Evolutionary conservation across 2,113 vertebrate genomes (phyloP).

Genomic region (Dendropsophus ebraccatus): DNA sequence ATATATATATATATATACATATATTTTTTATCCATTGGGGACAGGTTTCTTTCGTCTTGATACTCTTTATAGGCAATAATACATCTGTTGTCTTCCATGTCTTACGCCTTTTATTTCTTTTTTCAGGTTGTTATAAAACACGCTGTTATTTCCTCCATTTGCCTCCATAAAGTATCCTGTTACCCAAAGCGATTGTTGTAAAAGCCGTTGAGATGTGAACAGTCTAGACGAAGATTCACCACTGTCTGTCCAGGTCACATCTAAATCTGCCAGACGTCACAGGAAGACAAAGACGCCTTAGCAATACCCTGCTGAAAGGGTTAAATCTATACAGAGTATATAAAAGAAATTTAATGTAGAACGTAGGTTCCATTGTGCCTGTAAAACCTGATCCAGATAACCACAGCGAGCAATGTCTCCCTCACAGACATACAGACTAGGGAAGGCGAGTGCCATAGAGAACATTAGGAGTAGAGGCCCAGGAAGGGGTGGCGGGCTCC

Average conservation of each 20-base stretch:
- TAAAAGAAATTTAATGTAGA: no score
- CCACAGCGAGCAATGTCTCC: slow-evolving; percentile 22
- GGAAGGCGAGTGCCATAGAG: slow-evolving; percentile 20
- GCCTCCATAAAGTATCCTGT: slow-evolving; percentile 52
- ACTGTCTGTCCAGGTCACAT: background rate
- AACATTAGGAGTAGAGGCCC: slow-evolving; percentile 29
- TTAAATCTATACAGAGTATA: background rate
- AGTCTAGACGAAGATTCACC: slow-evolving; percentile 39
- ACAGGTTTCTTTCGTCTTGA: background rate
- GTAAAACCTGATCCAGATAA: slow-evolving; percentile 24
- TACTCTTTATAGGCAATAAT: background rate
- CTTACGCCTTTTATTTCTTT: background rate
- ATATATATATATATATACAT: no score
- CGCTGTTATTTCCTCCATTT: background rate
- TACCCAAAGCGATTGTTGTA: slow-evolving; percentile 68
- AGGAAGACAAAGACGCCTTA: background rate
- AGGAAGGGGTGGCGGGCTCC: background rate
- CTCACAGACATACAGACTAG: slow-evolving; percentile 6
- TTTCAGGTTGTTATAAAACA: background rate
- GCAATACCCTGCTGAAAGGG: background rate
- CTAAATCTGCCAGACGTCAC: slow-evolving; percentile 26
- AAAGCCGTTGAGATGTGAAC: slow-evolving; percentile 69
- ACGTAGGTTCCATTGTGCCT: background rate
- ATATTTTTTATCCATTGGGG: no score
- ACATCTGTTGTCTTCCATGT: background rate